Evolutionary conservation across 2,888 invertebrate genomes (phyloP).

Genomic region (Polietes domitor): DNA sequence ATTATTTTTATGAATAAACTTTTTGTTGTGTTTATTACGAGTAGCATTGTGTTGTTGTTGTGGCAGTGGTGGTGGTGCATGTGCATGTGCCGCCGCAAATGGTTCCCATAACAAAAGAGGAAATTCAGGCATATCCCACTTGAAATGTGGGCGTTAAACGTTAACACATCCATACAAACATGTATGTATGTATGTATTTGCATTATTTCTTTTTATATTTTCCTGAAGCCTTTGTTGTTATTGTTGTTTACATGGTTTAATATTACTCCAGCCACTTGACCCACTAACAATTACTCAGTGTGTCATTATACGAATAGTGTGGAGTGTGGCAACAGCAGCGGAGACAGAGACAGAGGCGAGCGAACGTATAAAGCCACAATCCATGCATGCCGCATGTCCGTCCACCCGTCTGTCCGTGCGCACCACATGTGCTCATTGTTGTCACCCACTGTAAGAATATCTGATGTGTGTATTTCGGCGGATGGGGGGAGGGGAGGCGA

Average conservation of each 20-base stretch:
- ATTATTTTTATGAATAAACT: neutral
- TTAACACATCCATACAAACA: neutral
- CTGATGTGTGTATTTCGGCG: too few species aligned
- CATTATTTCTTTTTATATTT: conserved; percentile 9
- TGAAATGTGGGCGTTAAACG: conserved; percentile 11
- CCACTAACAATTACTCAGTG: conserved; percentile 59
- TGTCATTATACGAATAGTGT: conserved; percentile 36
- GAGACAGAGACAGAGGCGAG: neutral
- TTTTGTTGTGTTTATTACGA: conserved; percentile 17
- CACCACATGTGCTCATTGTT: conserved; percentile 18
- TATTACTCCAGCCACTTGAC: conserved; percentile 57
- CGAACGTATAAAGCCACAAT: neutral
- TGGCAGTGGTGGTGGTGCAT: neutral
- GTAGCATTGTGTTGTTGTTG: conserved; percentile 1
- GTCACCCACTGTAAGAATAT: neutral
- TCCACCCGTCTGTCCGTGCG: too few species aligned
- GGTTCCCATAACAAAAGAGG: conserved; percentile 15
- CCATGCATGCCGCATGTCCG: neutral
- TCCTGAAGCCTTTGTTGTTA: conserved; percentile 7
- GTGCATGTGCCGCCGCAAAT: conserved; percentile 22
- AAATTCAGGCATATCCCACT: conserved; percentile 14
- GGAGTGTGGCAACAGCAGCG: neutral
- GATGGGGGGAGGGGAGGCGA: too few species aligned
- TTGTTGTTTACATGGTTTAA: conserved; percentile 40
- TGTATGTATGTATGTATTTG: neutral